phyloP scores from a whole-genome alignment of 2,797 vertebrate species.

The Arrhamphus sclerolepis region DNA sequence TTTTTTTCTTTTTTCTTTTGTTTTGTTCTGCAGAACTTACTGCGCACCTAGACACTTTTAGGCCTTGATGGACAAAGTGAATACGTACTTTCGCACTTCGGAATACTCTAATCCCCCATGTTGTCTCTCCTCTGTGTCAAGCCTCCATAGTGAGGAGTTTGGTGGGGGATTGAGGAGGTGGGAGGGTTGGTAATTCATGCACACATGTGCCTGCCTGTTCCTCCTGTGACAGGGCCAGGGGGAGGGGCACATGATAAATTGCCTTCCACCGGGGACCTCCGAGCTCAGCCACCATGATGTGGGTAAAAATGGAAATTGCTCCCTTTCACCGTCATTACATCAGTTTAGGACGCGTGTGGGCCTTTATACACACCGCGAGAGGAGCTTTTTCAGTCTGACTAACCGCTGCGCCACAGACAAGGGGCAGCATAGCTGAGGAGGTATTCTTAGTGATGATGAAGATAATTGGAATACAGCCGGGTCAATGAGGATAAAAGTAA shows the following conservation, averaged over 20 bases:
- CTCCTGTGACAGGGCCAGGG: constrained; percentile 82
- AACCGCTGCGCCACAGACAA: constrained; percentile 56
- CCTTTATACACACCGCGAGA: constrained; percentile 56
- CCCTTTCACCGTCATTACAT: constrained; percentile 87
- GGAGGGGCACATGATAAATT: constrained; percentile 87
- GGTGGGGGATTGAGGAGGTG: constrained; percentile 43
- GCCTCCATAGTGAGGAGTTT: constrained; percentile 58
- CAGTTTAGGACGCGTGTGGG: constrained; percentile 84
- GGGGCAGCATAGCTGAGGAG: constrained; percentile 27
- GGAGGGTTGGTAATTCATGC: constrained; percentile 82
- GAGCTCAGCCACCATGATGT: constrained; percentile 84
- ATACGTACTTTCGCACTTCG: constrained; percentile 68
- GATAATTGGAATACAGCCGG: constrained; percentile 36
- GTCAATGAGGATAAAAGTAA: constrained; percentile 21
- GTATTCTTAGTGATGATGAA: constrained; percentile 28
- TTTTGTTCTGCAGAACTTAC: constrained; percentile 12
- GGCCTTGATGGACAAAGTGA: constrained; percentile 72
- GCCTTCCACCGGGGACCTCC: constrained; percentile 84
- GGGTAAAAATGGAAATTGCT: constrained; percentile 86
- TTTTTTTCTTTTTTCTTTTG: no score
- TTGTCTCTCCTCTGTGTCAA: constrained; percentile 76
- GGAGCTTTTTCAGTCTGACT: constrained; percentile 50
- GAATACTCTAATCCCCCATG: constrained; percentile 68
- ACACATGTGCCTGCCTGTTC: constrained; percentile 85
- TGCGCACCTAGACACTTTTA: constrained; percentile 24